Evolutionary conservation across 1,140 invertebrate species (phyloP).

Genomic region (Penaeus indicus): DNA sequence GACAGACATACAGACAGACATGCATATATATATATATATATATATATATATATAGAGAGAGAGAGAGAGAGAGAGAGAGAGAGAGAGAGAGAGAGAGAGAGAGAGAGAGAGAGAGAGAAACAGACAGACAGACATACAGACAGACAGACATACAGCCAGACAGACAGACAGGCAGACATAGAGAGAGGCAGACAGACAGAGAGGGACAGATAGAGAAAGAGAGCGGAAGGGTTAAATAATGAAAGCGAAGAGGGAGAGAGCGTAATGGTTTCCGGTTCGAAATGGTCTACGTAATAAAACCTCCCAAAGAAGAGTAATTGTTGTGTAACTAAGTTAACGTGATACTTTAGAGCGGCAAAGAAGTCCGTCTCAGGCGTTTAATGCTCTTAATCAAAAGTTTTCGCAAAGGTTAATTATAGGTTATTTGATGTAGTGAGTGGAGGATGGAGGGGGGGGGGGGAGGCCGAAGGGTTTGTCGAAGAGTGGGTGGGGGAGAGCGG

Average conservation of each 20-base stretch:
- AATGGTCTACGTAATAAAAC: background rate
- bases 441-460: no score
- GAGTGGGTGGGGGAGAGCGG: no score
- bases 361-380: no score
- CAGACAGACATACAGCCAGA: background rate
- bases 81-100: constrained; percentile 61
- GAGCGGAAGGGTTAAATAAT: background rate
- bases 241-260: background rate
- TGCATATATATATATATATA: no score
- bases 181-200: constrained; percentile 62
- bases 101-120: constrained; percentile 55
- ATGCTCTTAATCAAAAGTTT: no score
- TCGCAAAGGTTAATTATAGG: no score
- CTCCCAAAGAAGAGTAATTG: constrained; percentile 1
- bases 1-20: no score
- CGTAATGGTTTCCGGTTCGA: background rate
- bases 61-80: constrained; percentile 64
- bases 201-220: constrained; percentile 22
- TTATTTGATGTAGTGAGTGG: no score
- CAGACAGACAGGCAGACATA: background rate
- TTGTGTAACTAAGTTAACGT: constrained; percentile 4
- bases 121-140: constrained; percentile 14
- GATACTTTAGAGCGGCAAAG: background rate
- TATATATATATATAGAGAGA: constrained; percentile 18
- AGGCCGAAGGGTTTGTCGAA: no score